Evolutionary conservation across 2,888 invertebrate genomes (phyloP), one percentile per base, ranked within the genome.

Genomic region (Morpho helenor): DNA sequence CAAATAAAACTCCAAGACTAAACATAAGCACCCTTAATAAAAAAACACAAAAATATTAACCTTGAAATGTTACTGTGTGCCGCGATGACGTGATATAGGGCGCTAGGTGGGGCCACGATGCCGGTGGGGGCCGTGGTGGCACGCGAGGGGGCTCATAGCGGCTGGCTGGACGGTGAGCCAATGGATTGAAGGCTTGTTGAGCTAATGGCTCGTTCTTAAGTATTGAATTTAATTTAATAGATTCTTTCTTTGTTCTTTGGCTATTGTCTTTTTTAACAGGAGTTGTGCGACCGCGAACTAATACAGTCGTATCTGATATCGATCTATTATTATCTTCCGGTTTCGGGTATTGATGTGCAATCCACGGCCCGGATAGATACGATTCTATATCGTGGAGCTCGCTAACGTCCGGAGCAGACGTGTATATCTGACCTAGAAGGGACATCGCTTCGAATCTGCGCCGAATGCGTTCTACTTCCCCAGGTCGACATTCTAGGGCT

Each of bases 321-420:
- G 95, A 93, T 52, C 93, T 89, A 54, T 94, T 92, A 71, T 95
- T 95, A 69, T 95, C 95, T 59, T 92, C 92, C 2, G 91, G 91
- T 68, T 91, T 94, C 0, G 96, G 96, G 76, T 93, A 95, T 67
- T 92, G 93, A 77, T 96, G 96, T 0, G 96, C 96, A 44, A 94
- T 92, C 96, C 96, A 96, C 7, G 94, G 91, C 2, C 95, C 96
- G 0, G 94, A 93, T 62, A 96, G 80, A 79, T 96, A 96, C 0
- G 95, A 95, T 0, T 95, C 94, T 53, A 96, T 95, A 69, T 96
- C 95, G 8, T 94, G 91, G 2, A 96, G 84, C 72, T 96, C 96
- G 66, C 94, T 93, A 22, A 96, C 91, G 71, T 95, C 95, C 3
- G 96, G 96, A 44, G 95, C 94, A 2, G 96, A 96, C 0, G 95